Evolutionary conservation across 2,888 invertebrate genomes (phyloP).

Genomic region (Acleris laterana): DNA sequence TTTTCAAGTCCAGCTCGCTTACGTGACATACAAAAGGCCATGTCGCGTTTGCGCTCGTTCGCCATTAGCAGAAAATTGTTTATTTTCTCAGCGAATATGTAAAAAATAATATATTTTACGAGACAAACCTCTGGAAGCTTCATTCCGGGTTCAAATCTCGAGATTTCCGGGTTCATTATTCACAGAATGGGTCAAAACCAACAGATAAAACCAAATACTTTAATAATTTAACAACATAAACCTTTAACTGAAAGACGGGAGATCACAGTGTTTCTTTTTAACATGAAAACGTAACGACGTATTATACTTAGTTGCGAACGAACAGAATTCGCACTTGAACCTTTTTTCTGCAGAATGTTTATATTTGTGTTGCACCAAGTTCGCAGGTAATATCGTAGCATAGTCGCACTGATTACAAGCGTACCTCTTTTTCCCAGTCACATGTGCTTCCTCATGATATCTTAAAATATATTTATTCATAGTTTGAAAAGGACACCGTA

Average conservation of each 20-base stretch:
- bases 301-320: slow-evolving; percentile 77
- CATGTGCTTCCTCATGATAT: slow-evolving; percentile 75
- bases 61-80: too few relatives aligned
- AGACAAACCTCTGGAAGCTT: too few relatives aligned
- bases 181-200: too few relatives aligned
- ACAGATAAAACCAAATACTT: slow-evolving; percentile 61
- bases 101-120: too few relatives aligned
- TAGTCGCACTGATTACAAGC: slow-evolving; percentile 75
- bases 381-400: slow-evolving; percentile 72
- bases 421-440: slow-evolving; percentile 71
- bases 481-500: slow-evolving; percentile 71
- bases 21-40: too few relatives aligned
- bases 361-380: slow-evolving; percentile 76
- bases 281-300: slow-evolving; percentile 77
- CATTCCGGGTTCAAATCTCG: too few relatives aligned
- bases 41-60: too few relatives aligned
- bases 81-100: too few relatives aligned
- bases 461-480: slow-evolving; percentile 77
- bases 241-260: slow-evolving; percentile 67
- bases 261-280: slow-evolving; percentile 80
- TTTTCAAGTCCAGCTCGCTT: too few relatives aligned
- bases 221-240: slow-evolving; percentile 48
- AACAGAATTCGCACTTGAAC: slow-evolving; percentile 78
- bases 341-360: slow-evolving; percentile 75
- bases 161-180: too few relatives aligned